These are phyloP conservation scores for Epinotia ramella DNA, from an alignment of 2,888 invertebrate species.

Conservation along the genomic window DNA sequence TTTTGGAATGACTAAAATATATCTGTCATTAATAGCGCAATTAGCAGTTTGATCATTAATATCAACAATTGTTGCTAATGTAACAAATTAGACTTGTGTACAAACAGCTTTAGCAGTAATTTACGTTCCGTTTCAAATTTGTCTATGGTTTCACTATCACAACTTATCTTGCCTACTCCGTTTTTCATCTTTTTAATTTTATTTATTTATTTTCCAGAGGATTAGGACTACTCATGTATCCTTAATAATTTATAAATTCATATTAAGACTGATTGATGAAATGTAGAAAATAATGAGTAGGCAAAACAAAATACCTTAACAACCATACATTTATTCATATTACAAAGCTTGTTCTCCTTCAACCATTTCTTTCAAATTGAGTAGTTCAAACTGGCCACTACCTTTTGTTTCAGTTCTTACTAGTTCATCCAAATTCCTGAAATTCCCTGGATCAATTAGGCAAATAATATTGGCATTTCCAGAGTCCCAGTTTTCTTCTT, in stretches of 20 bases:
- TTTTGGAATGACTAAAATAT: not conserved
- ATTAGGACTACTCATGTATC: not conserved
- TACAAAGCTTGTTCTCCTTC: slow-evolving; percentile 93
- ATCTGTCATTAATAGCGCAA: not conserved
- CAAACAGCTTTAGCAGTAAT: slow-evolving; percentile 12
- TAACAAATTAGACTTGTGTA: slow-evolving; percentile 3
- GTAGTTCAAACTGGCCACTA: slow-evolving; percentile 93
- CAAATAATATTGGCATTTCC: slow-evolving; percentile 93
- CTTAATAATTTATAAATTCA: not conserved
- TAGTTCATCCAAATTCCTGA: slow-evolving; percentile 94
- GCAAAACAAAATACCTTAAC: not conserved
- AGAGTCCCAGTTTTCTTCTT: slow-evolving; percentile 94
- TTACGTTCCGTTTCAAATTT: slow-evolving; percentile 23
- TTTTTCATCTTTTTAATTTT: too few relatives aligned
- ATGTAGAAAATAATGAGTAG: too few relatives aligned
- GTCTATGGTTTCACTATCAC: slow-evolving; percentile 14
- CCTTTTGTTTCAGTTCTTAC: slow-evolving; percentile 95
- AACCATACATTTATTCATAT: slow-evolving; percentile 43
- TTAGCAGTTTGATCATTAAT: not conserved
- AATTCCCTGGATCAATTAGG: slow-evolving; percentile 96
- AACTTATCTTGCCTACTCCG: not conserved
- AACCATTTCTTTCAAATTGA: slow-evolving; percentile 96
- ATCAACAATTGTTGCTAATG: not conserved
- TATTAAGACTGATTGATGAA: too few relatives aligned
- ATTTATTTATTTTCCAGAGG: not conserved